A percentile compares a stretch with the other conserved stretches of the same genome.
Conservation (phyloP, 2,888 invertebrate species). For the Caenorhabditis sp. region DNA sequence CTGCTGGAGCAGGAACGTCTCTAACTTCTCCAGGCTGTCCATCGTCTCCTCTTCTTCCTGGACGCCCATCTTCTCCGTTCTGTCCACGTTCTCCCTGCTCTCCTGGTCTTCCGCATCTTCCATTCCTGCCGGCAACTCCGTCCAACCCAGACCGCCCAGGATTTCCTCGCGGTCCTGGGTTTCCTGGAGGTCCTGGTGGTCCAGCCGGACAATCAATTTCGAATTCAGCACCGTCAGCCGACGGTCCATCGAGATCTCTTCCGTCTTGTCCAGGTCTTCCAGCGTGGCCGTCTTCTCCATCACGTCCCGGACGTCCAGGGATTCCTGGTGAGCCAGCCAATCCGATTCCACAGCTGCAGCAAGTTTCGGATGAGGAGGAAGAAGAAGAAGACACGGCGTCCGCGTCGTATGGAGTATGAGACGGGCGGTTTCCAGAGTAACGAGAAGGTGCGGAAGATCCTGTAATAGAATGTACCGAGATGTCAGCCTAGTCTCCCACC, state of each 20-base stretch:
- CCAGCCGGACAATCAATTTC: conserved; percentile 59
- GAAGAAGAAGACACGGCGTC: conserved; percentile 2
- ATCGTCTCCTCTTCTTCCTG: conserved; percentile 54
- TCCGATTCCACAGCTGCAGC: conserved; percentile 57
- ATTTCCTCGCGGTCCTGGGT: conserved; percentile 59
- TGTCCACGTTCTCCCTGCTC: conserved; percentile 58
- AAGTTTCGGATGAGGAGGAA: conserved; percentile 26
- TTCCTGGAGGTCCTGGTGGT: conserved; percentile 63
- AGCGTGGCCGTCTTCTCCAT: conserved; percentile 54
- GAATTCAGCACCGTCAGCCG: conserved; percentile 20
- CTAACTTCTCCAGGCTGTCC: conserved; percentile 52
- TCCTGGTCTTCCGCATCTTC: conserved; percentile 60
- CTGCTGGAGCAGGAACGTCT: conserved; percentile 52
- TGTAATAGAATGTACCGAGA: background rate
- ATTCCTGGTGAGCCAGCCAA: conserved; percentile 45
- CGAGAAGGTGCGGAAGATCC: background rate
- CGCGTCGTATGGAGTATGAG: conserved; percentile 33
- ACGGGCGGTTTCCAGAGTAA: conserved; percentile 24
- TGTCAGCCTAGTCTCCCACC: background rate
- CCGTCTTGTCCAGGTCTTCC: conserved; percentile 48
- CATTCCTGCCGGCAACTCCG: conserved; percentile 62
- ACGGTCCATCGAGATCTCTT: conserved; percentile 25
- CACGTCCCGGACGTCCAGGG: conserved; percentile 52
- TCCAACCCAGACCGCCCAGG: conserved; percentile 60
- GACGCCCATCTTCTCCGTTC: conserved; percentile 50